These are phyloP conservation scores for Cryptomyrus ogoouensis DNA, from an alignment of 2,113 vertebrate genomes.

Conservation along the genomic window DNA sequence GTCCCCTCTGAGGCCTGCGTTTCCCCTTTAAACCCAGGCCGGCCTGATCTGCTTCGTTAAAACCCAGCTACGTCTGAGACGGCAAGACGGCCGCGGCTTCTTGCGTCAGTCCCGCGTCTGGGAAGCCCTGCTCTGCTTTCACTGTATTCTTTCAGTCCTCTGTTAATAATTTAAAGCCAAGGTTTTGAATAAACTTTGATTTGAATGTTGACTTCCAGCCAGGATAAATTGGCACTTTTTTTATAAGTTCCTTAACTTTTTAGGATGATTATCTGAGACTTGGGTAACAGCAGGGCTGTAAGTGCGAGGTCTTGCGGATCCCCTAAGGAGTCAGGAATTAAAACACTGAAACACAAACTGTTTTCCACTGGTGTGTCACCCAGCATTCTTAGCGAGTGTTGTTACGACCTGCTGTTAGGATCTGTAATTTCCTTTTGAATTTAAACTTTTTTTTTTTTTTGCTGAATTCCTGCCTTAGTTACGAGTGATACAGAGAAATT, in stretches of 20 bases:
- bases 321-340: background rate
- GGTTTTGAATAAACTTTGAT: background rate
- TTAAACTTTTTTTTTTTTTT: background rate
- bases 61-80: background rate
- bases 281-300: background rate
- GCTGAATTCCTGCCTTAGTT: background rate
- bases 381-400: background rate
- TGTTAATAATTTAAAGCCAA: background rate
- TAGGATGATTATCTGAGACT: background rate
- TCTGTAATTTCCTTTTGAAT: background rate
- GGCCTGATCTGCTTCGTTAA: background rate
- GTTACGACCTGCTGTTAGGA: background rate
- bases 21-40: background rate
- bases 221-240: background rate
- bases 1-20: background rate
- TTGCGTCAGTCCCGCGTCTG: background rate
- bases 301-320: background rate
- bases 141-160: background rate
- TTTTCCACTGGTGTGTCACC: background rate
- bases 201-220: background rate
- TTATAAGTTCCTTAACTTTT: background rate
- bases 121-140: background rate
- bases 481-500: conserved; percentile 8
- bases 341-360: background rate
- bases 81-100: background rate